phyloP scores from a whole-genome alignment of 2,113 vertebrate species.

The Phoxinus phoxinus region DNA sequence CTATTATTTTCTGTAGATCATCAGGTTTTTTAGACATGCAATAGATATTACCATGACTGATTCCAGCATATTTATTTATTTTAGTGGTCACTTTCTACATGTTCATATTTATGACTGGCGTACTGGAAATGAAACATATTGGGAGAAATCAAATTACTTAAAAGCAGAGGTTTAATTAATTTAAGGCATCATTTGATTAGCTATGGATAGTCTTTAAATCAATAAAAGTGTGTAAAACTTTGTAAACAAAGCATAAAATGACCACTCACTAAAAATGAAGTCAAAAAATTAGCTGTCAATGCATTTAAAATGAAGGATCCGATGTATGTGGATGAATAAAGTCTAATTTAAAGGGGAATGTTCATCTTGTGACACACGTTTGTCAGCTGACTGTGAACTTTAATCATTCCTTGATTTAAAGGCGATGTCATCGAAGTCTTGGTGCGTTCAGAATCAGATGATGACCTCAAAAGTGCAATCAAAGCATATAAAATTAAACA shows the following conservation, averaged over 20 bases:
- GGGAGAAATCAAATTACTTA: neutral
- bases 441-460: neutral
- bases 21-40: neutral
- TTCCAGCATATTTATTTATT: neutral
- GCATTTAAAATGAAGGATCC: neutral
- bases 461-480: no score
- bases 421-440: neutral
- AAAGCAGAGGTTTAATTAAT: neutral
- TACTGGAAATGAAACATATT: neutral
- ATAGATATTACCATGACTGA: neutral
- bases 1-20: no score
- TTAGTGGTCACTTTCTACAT: neutral
- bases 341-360: neutral
- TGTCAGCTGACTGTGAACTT: neutral
- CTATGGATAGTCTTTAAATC: neutral
- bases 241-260: neutral
- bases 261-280: neutral
- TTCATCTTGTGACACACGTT: neutral
- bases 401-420: neutral
- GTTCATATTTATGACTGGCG: neutral
- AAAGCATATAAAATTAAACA: neutral
- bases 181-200: neutral
- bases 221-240: no score
- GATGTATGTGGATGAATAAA: neutral
- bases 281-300: neutral